Base-by-base conservation (phyloP, 2,113 vertebrate species). In the Lepisosteus oculatus region DNA sequence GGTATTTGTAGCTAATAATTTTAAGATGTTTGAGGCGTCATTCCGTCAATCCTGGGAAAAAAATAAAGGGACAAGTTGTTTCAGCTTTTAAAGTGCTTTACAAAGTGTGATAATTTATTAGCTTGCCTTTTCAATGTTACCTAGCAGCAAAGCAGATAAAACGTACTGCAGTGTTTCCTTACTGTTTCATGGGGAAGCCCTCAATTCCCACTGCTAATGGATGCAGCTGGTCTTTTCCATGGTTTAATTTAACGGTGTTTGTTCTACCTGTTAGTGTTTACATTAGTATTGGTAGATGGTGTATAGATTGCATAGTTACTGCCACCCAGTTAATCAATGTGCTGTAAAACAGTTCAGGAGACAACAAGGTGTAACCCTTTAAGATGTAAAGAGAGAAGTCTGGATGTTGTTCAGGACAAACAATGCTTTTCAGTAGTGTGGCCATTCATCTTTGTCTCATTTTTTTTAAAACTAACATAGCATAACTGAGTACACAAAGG, bases 71-170 rank as follows among this genome's bases (percentile, higher is more conserved):
- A 68, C 67, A 59, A 45, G 73, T 64, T 65, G 43, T 63, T 72
- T 77, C 8, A 17, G 42, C 43, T 55, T 66, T 55, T 75, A 66
- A 67, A 56, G 70, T 54, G 51, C 61, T 70, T 29, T 55, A 43
- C 67, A 72, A 69, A 69, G 61, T 69, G 55, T 74, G 77, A 66
- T 79, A 45, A 84, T 85, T 87, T 83, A 86, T 85, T 83, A 67
- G 77, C 69, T 76, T 71, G 75, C 71, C 68, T 79, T 83, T 78
- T 83, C 79, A 67, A 45, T 72, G 84, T 87, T 85, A 83, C 85
- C 82, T 74, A 87, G 86, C 80, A 84, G 76, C 71, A 74, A n/a
- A 63, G 71, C 74, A 67, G 79, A 78, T 29, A 75, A 77, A 83
- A 84, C 79, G 14, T 54, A 74, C 8, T 79, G 68, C 66, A 44